Base-by-base conservation (phyloP, 2,888 invertebrate genomes). In the Ceramica pisi region DNA sequence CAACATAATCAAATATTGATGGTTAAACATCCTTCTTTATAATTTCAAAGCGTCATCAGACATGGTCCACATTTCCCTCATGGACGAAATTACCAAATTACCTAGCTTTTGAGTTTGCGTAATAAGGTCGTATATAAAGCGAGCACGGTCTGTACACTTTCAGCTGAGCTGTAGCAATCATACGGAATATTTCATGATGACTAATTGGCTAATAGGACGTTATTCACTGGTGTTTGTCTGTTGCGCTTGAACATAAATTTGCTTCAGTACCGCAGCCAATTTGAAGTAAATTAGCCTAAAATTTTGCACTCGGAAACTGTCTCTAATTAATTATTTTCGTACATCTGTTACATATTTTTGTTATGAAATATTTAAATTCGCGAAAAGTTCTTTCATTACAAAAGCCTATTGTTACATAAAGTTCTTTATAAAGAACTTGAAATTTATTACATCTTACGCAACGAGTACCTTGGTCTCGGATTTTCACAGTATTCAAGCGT, bases 141-240 rank as follows among this genome's bases (percentile, higher is more conserved):
- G 50, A 50, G 41, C 46, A 53, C 48, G 5, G 16, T 48, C 35
- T 59, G 41, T 23, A 64, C 64, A 71, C 63, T 69, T 81, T 68
- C 56, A 57, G 35, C 64, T 69, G 62, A 64, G 63, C 63, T 61
- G 64, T 64, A 61, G 78, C 75, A 80, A 81, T 80, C 80, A 82
- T 67, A 84, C 74, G 63, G 82, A 75, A 78, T 78, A 81, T 81
- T 82, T 82, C 68, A 81, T 81, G 80, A 79, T 69, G 80, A 75
- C 73, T 79, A 82, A 79, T 79, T 82, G 82, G 69, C 66, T 82
- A 81, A 81, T 75, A 79, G 60, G 64, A 63, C n/a, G 60, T 75
- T 71, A 79, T 75, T 71, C 69, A 67, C 63, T 48, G 48, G 48
- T 69, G 69, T 61, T 81, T 78, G 67, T 60, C 50, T 60, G 82